Evolutionary conservation across 2,797 vertebrate genomes (phyloP).

Genomic region (Ataeniobius toweri): DNA sequence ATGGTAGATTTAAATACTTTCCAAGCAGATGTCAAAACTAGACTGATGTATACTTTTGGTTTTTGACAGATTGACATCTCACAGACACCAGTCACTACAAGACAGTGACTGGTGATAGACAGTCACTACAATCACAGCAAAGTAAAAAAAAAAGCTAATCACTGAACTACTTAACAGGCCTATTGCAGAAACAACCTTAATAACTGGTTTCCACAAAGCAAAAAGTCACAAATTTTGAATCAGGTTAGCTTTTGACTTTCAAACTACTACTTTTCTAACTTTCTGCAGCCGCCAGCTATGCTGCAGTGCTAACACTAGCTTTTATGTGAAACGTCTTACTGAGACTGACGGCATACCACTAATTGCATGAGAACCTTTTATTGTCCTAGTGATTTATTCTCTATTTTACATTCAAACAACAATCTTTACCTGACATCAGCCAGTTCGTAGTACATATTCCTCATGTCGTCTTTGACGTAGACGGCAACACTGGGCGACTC

Average conservation of each 20-base stretch:
- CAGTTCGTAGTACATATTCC: slow-evolving; percentile 96
- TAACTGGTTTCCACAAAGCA: not conserved
- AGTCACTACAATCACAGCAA: too few species aligned
- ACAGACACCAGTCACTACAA: not conserved
- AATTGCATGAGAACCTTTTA: not conserved
- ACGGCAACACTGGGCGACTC: slow-evolving; percentile 94
- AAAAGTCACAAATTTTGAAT: not conserved
- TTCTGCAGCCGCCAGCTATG: not conserved
- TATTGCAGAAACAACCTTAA: not conserved
- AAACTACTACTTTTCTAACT: not conserved
- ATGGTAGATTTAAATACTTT: not conserved
- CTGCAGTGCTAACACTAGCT: not conserved
- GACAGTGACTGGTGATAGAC: too few species aligned
- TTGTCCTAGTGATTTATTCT: not conserved
- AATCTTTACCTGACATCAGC: slow-evolving; percentile 88
- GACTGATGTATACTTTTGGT: not conserved
- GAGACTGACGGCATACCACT: not conserved
- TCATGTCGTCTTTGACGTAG: slow-evolving; percentile 96
- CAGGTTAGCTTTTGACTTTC: not conserved
- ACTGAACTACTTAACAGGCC: not conserved
- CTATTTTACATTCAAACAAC: not conserved
- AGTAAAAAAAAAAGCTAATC: not conserved
- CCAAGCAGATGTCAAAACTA: not conserved
- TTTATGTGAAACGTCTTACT: not conserved
- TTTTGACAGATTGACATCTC: not conserved